These are phyloP conservation scores for Aphelinus atriplicis DNA, from an alignment of 1,140 invertebrate species.

Conservation along the genomic window DNA sequence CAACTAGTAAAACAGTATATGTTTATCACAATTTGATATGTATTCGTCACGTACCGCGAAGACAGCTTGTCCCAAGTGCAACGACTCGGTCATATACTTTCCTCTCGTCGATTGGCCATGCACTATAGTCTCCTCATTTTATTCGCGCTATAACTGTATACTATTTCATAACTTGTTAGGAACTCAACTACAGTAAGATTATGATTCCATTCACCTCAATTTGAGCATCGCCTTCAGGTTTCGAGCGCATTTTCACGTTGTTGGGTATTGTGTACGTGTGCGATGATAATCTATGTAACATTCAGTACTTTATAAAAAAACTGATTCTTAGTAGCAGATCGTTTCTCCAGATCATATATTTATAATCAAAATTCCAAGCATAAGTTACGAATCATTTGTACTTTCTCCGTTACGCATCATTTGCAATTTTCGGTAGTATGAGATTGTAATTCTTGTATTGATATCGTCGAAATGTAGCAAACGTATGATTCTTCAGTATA, in stretches of 20 bases:
- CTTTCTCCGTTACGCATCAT: too few species aligned
- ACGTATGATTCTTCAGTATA: too few species aligned
- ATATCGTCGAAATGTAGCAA: too few species aligned
- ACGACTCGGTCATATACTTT: neutral
- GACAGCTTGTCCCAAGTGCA: neutral
- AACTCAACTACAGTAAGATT: slow-evolving; percentile 31
- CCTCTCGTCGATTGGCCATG: neutral
- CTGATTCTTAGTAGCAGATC: slow-evolving; percentile 29
- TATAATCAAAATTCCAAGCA: too few species aligned
- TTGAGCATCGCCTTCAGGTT: slow-evolving; percentile 27
- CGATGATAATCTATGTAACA: too few species aligned
- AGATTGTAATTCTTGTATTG: too few species aligned
- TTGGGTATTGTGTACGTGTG: neutral
- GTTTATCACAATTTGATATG: slow-evolving; percentile 36
- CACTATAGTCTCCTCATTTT: slow-evolving; percentile 5
- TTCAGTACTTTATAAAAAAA: neutral
- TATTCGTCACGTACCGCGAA: slow-evolving; percentile 7
- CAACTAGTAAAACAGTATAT: slow-evolving; percentile 26
- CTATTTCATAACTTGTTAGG: slow-evolving; percentile 12
- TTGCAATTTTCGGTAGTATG: too few species aligned
- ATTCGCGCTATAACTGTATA: neutral
- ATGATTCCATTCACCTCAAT: neutral
- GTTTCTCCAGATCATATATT: neutral
- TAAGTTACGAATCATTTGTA: too few species aligned
- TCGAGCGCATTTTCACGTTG: neutral